Evolutionary conservation across 2,888 invertebrate genomes (phyloP), one percentile per base, ranked within the genome.

Genomic region (Onchidella celtica): DNA sequence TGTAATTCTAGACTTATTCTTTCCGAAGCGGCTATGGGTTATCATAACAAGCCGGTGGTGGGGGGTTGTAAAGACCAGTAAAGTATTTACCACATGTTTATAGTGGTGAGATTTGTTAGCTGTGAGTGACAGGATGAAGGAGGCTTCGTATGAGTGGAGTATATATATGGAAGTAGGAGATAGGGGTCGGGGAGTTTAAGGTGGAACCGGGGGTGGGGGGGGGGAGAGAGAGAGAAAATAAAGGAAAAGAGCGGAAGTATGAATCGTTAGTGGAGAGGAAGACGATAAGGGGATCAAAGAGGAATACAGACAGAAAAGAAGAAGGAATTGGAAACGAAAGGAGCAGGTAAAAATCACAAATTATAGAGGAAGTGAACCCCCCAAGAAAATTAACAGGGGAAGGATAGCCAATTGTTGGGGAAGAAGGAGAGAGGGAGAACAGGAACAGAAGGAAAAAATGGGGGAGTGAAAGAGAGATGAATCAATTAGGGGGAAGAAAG

Each of bases 351-450:
- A 59, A n/a, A 24, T 4, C 59, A 17, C 29, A 32, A 34, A n/a
- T n/a, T n/a, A n/a, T n/a, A n/a, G n/a, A n/a, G n/a, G n/a, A n/a
- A n/a, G n/a, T n/a, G n/a, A n/a, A n/a, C n/a, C n/a, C n/a, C n/a
- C n/a, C n/a, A n/a, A n/a, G n/a, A n/a, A n/a, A n/a, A n/a, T n/a
- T n/a, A n/a, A n/a, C n/a, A n/a, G n/a, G n/a, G n/a, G n/a, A n/a
- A n/a, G n/a, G n/a, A n/a, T n/a, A n/a, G n/a, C n/a, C n/a, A n/a
- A n/a, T n/a, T n/a, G n/a, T n/a, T n/a, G n/a, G n/a, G n/a, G n/a
- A 32, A 74, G 59, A 55, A 32, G 3, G 59, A 59, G 59, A 59
- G 59, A 59, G 59, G n/a, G 59, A 59, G 59, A 59, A n/a, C 9
- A n/a, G 59, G 24, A 4, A n/a, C 3, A 59, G 59, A n/a, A 24